phyloP scores from a whole-genome alignment of 2,113 vertebrate genomes.

The Oryzias woworae region DNA sequence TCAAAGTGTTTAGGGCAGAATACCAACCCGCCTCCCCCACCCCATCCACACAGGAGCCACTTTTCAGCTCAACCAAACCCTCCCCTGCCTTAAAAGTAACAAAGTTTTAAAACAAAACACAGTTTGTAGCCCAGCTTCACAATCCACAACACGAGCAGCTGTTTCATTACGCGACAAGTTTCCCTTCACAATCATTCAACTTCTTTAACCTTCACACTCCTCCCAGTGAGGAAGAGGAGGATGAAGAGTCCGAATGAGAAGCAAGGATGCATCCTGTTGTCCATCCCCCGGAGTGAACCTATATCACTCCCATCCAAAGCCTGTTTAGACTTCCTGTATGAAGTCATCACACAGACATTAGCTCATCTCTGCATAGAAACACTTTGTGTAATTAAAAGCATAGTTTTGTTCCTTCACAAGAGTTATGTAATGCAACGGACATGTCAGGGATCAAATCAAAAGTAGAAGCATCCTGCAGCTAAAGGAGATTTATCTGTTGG shows the following conservation, averaged over 20 bases:
- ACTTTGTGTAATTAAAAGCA: conserved; percentile 28
- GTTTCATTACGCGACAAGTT: conserved; percentile 5
- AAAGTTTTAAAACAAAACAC: conserved; percentile 17
- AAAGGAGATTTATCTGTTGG: too few species aligned
- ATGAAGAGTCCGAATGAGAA: conserved; percentile 26
- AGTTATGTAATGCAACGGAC: too few species aligned
- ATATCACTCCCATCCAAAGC: conserved; percentile 64
- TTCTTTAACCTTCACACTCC: conserved; percentile 32
- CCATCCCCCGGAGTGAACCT: conserved; percentile 57
- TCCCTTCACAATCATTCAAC: conserved; percentile 37
- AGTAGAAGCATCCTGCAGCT: too few species aligned
- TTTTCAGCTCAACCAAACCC: conserved; percentile 18
- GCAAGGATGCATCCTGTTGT: conserved; percentile 63
- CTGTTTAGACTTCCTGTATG: conserved; percentile 77
- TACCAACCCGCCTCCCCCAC: conserved; percentile 50
- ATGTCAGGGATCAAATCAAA: too few species aligned
- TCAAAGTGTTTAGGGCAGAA: conserved; percentile 43
- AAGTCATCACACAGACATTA: conserved; percentile 72
- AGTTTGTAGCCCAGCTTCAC: conserved; percentile 10
- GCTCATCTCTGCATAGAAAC: conserved; percentile 55
- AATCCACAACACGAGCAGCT: neutral
- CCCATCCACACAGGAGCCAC: conserved; percentile 39
- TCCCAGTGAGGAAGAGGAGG: conserved; percentile 31
- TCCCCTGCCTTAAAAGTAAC: neutral
- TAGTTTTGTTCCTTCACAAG: neutral